Percentiles rank a stretch among this genome's conserved stretches.
phyloP scores from a whole-genome alignment of 2,797 vertebrate genomes.

The Oreonectes daqikongensis region DNA sequence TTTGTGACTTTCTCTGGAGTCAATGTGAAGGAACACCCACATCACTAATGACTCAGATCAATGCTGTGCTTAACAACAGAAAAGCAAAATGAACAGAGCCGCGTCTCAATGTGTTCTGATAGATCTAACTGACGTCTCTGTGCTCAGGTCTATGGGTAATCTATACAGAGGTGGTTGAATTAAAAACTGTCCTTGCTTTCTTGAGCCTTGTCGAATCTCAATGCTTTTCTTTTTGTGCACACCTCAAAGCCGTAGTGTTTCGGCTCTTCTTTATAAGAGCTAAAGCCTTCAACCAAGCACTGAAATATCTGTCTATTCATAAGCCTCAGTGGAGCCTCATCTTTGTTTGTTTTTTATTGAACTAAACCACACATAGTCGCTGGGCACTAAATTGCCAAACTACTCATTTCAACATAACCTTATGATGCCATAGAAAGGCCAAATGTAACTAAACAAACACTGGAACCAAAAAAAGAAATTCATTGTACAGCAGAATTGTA shows the following conservation, averaged over 20 bases:
- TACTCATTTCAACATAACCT: neutral
- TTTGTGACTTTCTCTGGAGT: neutral
- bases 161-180: conserved; percentile 21
- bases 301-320: neutral
- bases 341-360: neutral
- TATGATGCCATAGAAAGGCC: too few species aligned
- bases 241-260: neutral
- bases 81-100: conserved; percentile 20
- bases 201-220: neutral
- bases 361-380: neutral
- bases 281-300: neutral
- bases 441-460: too few species aligned
- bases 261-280: neutral
- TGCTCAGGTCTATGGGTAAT: conserved; percentile 27
- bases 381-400: neutral
- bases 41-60: conserved; percentile 18
- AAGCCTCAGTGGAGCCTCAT: neutral
- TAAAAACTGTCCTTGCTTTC: conserved; percentile 1
- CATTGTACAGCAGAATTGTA: too few species aligned
- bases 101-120: conserved; percentile 10
- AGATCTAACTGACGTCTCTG: conserved; percentile 16
- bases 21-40: conserved; percentile 25
- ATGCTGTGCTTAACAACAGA: conserved; percentile 9
- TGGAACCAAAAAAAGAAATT: too few species aligned
- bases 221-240: neutral